Conservation (phyloP, 2,113 vertebrate species). For the Colius striatus region DNA sequence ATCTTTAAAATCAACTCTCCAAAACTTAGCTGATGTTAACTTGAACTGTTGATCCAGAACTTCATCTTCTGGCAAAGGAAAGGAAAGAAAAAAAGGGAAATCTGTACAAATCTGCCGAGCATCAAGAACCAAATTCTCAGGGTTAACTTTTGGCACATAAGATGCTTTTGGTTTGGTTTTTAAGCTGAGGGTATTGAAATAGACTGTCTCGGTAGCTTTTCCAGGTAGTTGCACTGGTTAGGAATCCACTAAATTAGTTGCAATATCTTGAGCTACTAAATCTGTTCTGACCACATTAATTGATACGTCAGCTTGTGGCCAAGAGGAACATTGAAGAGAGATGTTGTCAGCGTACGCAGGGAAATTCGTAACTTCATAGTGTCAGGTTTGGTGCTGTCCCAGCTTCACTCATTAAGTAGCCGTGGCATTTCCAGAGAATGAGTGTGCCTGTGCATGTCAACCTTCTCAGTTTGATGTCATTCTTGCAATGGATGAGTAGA, state of each 20-base stretch:
- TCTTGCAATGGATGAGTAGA: constrained; percentile 61
- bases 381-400: constrained; percentile 69
- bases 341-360: constrained; percentile 33
- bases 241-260: constrained; percentile 55
- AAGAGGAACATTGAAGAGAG: constrained; percentile 51
- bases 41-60: constrained; percentile 39
- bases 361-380: constrained; percentile 66
- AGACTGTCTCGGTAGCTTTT: not conserved
- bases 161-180: not conserved
- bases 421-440: constrained; percentile 76
- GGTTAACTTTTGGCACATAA: not conserved
- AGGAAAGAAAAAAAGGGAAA: not conserved
- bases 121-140: not conserved
- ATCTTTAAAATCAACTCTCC: constrained; percentile 8
- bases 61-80: not conserved
- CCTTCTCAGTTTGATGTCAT: constrained; percentile 53
- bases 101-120: not conserved
- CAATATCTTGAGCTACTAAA: constrained; percentile 47
- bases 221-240: constrained; percentile 23
- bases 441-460: constrained; percentile 26
- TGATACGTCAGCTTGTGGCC: constrained; percentile 48
- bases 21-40: not conserved
- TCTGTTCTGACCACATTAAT: constrained; percentile 63
- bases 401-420: constrained; percentile 27
- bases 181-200: not conserved